These are phyloP conservation scores for Magallana gigas DNA, from an alignment of 1,140 invertebrate genomes.

Conservation along the genomic window DNA sequence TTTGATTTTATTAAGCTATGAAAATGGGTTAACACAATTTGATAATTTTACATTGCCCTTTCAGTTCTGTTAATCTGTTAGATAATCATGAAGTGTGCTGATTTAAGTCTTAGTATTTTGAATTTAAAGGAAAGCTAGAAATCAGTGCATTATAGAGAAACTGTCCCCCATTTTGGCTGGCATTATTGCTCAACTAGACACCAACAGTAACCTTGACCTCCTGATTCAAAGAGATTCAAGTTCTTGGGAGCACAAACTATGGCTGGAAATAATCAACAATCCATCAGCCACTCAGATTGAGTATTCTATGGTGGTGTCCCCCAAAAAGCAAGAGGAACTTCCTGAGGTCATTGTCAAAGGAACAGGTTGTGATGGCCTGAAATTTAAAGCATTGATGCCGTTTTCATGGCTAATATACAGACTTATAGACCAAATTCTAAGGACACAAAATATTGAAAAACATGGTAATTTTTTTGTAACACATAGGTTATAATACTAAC, in stretches of 20 bases:
- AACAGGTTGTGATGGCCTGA: slow-evolving; percentile 46
- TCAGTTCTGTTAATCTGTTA: no score
- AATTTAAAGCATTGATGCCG: slow-evolving; percentile 58
- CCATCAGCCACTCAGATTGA: slow-evolving; percentile 44
- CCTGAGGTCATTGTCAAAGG: slow-evolving; percentile 59
- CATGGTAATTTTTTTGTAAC: neutral
- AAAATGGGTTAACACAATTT: no score
- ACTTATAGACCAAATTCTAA: slow-evolving; percentile 58
- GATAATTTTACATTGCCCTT: no score
- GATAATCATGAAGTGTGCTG: no score
- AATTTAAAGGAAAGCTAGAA: neutral
- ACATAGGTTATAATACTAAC: no score
- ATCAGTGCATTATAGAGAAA: slow-evolving; percentile 25
- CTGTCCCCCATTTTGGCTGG: slow-evolving; percentile 65
- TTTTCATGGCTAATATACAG: slow-evolving; percentile 70
- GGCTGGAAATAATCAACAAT: slow-evolving; percentile 58
- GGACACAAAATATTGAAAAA: slow-evolving; percentile 19
- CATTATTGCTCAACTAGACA: slow-evolving; percentile 69
- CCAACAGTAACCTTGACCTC: slow-evolving; percentile 70
- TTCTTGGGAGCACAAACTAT: slow-evolving; percentile 55
- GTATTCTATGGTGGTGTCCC: slow-evolving; percentile 56
- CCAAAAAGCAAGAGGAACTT: slow-evolving; percentile 55
- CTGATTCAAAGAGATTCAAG: slow-evolving; percentile 30
- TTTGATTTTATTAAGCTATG: no score
- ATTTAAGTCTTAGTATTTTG: neutral